phyloP scores from a whole-genome alignment of 2,888 invertebrate genomes.

The Punctoribates punctum region DNA sequence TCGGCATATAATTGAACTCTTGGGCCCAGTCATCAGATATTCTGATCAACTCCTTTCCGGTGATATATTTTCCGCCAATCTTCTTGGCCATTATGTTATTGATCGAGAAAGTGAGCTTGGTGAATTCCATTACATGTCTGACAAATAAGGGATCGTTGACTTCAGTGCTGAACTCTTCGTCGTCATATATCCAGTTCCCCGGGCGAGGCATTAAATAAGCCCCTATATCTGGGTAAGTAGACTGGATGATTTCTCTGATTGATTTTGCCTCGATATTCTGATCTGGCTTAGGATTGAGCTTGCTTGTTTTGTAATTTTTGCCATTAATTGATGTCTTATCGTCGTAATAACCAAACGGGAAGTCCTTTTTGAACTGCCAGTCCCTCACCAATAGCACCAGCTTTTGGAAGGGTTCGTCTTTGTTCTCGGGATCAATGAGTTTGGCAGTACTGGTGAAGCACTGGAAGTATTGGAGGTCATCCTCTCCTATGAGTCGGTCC shows the following conservation, averaged over 20 bases:
- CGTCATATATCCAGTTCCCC: slow-evolving; percentile 61
- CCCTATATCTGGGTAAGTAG: slow-evolving; percentile 90
- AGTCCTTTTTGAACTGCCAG: slow-evolving; percentile 83
- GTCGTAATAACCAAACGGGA: slow-evolving; percentile 69
- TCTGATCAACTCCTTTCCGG: slow-evolving; percentile 58
- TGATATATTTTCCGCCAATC: slow-evolving; percentile 89
- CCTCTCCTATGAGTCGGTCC: slow-evolving; percentile 94
- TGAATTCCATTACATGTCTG: slow-evolving; percentile 73
- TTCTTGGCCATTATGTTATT: slow-evolving; percentile 89
- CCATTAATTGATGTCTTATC: slow-evolving; percentile 65
- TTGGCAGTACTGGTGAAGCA: slow-evolving; percentile 98
- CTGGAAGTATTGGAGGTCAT: slow-evolving; percentile 76
- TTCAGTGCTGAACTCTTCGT: slow-evolving; percentile 53
- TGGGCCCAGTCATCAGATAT: neutral
- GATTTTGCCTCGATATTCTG: slow-evolving; percentile 68
- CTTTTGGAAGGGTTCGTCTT: slow-evolving; percentile 74
- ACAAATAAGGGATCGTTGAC: slow-evolving; percentile 93
- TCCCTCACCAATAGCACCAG: slow-evolving; percentile 86
- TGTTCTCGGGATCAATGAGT: slow-evolving; percentile 77
- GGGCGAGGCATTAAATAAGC: slow-evolving; percentile 99
- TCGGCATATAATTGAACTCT: neutral
- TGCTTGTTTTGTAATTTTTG: slow-evolving; percentile 72
- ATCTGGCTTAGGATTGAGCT: slow-evolving; percentile 65
- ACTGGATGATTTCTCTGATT: slow-evolving; percentile 83
- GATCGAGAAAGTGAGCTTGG: slow-evolving; percentile 82